These are phyloP conservation scores for Diadumene lineata DNA, from an alignment of 92 coral and sea anemone genomes.

Conservation along the genomic window DNA sequence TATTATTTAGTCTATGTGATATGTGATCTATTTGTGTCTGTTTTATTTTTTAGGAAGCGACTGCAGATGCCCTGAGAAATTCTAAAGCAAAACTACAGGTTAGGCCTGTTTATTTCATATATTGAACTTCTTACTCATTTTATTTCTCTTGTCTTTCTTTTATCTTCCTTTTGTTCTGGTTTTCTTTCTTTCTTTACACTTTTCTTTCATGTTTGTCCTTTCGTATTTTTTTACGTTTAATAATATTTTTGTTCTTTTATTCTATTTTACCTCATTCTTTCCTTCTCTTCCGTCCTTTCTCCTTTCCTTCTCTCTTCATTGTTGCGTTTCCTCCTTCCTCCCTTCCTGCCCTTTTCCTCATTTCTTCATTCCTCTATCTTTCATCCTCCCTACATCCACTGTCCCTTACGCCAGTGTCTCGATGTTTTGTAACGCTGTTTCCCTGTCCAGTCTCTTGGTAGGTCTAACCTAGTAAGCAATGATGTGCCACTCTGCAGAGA, in stretches of 20 bases:
- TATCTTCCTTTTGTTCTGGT: not conserved
- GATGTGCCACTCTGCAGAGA: conserved; percentile 33
- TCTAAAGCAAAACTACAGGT: conserved; percentile 98
- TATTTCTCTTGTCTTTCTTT: not conserved
- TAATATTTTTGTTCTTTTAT: too few relatives aligned
- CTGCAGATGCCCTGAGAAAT: conserved; percentile 91
- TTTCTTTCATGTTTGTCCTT: not conserved
- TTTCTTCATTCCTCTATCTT: not conserved
- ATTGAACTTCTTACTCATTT: not conserved
- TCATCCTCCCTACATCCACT: not conserved
- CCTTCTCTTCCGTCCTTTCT: too few relatives aligned
- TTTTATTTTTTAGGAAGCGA: conserved; percentile 77
- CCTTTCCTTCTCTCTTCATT: not conserved
- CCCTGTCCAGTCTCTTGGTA: conserved; percentile 61
- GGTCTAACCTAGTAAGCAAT: conserved; percentile 49
- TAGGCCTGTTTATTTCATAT: not conserved
- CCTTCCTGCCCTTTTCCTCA: not conserved
- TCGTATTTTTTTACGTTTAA: not conserved
- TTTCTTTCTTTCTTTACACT: not conserved
- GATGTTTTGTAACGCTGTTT: not conserved
- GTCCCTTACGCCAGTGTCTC: not conserved
- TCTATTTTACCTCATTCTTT: too few relatives aligned
- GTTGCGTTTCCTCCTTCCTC: not conserved
- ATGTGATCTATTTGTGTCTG: too few relatives aligned
- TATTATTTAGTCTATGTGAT: too few relatives aligned